phyloP scores from a whole-genome alignment of 2,888 invertebrate species.

The Tromatobia lineatoria region DNA sequence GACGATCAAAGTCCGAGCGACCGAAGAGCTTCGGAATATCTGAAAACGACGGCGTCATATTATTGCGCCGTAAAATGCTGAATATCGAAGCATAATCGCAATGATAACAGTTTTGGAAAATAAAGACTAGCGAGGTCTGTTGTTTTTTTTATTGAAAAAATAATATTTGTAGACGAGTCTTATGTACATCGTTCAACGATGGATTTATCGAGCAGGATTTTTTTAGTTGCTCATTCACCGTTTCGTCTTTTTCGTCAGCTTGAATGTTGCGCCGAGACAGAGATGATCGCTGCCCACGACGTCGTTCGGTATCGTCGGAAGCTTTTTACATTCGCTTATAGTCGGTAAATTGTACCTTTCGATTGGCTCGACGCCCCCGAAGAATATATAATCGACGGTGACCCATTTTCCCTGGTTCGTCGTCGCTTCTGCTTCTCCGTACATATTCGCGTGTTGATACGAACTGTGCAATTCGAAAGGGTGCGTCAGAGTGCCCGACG shows the following conservation, averaged over 20 bases:
- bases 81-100: neutral
- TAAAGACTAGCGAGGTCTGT: conserved; percentile 13
- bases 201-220: neutral
- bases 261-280: conserved; percentile 91
- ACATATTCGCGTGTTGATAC: conserved; percentile 87
- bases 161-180: conserved; percentile 7
- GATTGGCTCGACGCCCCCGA: conserved; percentile 87
- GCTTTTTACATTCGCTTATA: conserved; percentile 86
- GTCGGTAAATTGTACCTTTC: conserved; percentile 89
- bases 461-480: conserved; percentile 90
- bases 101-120: neutral
- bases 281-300: conserved; percentile 94
- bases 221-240: conserved; percentile 26
- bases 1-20: neutral
- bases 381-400: conserved; percentile 97
- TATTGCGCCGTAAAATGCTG: neutral
- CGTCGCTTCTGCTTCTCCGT: conserved; percentile 88
- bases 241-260: conserved; percentile 84
- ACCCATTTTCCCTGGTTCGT: conserved; percentile 92
- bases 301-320: conserved; percentile 91
- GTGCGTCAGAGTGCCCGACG: conserved; percentile 89
- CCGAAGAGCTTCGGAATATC: neutral
- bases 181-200: conserved; percentile 44
- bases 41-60: neutral
- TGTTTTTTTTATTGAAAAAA: conserved; percentile 18